Percentiles rank a stretch among this genome's conserved stretches.
Evolutionary conservation across 1,140 invertebrate genomes (phyloP).

Genomic region (Diplogasteroides magnus): DNA sequence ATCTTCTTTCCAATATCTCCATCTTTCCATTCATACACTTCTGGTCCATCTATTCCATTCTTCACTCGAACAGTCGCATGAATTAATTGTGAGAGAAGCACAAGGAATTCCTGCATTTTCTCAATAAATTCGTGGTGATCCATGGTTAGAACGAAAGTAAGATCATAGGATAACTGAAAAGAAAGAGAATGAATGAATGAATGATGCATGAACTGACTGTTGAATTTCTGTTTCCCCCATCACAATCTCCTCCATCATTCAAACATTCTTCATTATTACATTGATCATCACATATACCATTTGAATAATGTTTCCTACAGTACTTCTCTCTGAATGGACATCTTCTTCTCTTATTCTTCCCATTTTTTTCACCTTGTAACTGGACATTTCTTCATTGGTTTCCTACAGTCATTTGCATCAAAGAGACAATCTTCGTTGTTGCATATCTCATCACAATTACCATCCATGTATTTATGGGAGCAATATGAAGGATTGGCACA

Average conservation of each 20-base stretch:
- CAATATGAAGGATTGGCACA: constrained; percentile 4
- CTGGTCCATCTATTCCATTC: constrained; percentile 19
- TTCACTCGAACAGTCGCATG: constrained; percentile 22
- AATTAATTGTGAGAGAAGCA: constrained; percentile 18
- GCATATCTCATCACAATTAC: constrained; percentile 59
- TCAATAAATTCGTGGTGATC: constrained; percentile 16
- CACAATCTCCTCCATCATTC: too few species aligned
- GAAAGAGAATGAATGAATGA: too few species aligned
- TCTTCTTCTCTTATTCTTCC: too few species aligned
- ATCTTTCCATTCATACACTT: constrained; percentile 33
- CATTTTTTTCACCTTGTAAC: too few species aligned
- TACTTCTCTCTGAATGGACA: too few species aligned
- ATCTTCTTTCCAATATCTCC: constrained; percentile 9
- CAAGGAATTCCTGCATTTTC: constrained; percentile 25
- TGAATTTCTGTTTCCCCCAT: too few species aligned
- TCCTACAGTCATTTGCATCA: constrained; percentile 79
- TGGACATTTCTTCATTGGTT: too few species aligned
- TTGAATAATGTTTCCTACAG: too few species aligned
- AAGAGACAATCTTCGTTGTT: constrained; percentile 86
- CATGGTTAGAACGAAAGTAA: constrained; percentile 16
- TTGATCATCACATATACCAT: too few species aligned
- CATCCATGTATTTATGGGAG: constrained; percentile 29
- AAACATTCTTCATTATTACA: too few species aligned
- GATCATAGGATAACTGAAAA: constrained; percentile 7
- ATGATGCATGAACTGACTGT: too few species aligned